Conservation (phyloP, 2,797 vertebrate species). For the Stomatorhinus walkeri region DNA sequence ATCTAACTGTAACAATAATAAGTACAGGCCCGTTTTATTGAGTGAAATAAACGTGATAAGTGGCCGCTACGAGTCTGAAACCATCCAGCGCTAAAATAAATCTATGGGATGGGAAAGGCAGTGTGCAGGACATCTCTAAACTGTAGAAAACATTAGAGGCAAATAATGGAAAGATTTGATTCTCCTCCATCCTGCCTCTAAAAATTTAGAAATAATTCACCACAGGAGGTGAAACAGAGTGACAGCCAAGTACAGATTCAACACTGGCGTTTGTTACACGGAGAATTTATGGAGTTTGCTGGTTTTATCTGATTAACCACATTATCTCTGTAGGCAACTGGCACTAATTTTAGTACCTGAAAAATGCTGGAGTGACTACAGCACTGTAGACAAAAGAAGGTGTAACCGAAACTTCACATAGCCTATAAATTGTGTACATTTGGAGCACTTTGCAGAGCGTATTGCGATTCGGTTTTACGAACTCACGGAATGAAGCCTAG, state of each 20-base stretch:
- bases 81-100: not conserved
- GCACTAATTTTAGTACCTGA: not conserved
- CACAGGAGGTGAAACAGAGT: not conserved
- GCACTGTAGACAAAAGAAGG: not conserved
- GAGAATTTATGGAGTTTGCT: not conserved
- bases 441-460: not conserved
- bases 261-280: not conserved
- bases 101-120: not conserved
- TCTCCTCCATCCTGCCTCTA: not conserved
- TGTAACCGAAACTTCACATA: not conserved
- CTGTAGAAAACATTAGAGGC: not conserved
- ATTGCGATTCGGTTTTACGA: not conserved
- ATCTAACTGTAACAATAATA: conserved; percentile 1
- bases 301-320: not conserved
- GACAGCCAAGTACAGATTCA: not conserved
- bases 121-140: not conserved
- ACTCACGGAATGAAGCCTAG: not conserved
- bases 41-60: not conserved
- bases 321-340: not conserved
- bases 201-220: not conserved
- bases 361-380: not conserved
- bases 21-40: not conserved
- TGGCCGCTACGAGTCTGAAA: not conserved
- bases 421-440: not conserved
- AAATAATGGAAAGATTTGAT: not conserved